These are phyloP conservation scores for Brachymystax lenok DNA, from an alignment of 2,797 vertebrate genomes.

Conservation along the genomic window DNA sequence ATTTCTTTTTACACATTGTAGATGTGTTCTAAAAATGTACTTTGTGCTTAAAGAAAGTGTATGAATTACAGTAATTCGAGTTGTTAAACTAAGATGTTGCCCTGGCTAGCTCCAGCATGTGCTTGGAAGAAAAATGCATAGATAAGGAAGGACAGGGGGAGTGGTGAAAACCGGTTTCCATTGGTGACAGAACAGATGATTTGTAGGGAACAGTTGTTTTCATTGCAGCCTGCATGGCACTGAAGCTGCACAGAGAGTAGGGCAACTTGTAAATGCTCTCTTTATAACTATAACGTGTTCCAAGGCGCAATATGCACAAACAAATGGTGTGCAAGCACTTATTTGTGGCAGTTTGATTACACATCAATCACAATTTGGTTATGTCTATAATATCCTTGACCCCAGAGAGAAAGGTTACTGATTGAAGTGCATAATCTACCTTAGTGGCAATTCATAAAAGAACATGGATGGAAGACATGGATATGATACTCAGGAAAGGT, in stretches of 20 bases:
- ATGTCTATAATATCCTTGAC: background rate
- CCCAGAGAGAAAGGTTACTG: background rate
- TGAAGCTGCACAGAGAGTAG: background rate
- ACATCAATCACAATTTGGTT: background rate
- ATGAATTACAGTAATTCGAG: background rate
- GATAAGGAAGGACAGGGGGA: conserved; percentile 25
- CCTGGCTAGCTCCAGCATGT: conserved; percentile 36
- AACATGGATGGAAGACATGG: too few relatives aligned
- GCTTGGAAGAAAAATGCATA: conserved; percentile 23
- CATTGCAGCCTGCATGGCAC: conserved; percentile 36
- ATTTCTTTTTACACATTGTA: background rate
- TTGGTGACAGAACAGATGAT: conserved; percentile 72
- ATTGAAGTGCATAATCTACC: too few relatives aligned
- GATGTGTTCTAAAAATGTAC: background rate
- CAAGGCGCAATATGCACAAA: background rate
- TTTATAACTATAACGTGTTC: background rate
- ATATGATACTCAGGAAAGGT: background rate
- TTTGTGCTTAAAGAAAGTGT: background rate
- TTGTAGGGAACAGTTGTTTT: conserved; percentile 76
- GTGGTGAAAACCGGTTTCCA: conserved; percentile 71
- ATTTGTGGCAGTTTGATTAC: background rate
- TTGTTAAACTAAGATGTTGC: background rate
- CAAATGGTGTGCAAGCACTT: background rate
- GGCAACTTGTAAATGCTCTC: background rate
- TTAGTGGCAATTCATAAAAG: too few relatives aligned